A percentile compares a stretch with the other conserved stretches of the same genome.
These are phyloP conservation scores for Synergus umbraculus DNA, from an alignment of 2,888 invertebrate species.

Conservation along the genomic window DNA sequence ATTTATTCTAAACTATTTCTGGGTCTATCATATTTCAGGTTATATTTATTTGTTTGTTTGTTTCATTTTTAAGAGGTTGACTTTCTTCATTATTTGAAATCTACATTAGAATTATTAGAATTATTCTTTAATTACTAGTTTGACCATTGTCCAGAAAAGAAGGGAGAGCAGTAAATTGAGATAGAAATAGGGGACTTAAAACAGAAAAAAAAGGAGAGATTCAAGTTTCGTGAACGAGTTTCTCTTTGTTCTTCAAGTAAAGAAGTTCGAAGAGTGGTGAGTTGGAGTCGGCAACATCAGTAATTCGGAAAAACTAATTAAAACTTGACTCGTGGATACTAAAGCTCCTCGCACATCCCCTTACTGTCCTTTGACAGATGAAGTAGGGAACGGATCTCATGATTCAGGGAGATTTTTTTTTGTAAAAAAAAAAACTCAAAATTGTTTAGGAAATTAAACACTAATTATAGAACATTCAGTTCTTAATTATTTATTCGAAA, in stretches of 20 bases:
- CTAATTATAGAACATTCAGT: too few relatives aligned
- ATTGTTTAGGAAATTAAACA: too few relatives aligned
- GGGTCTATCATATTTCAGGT: too few relatives aligned
- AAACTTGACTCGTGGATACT: slow-evolving; percentile 72
- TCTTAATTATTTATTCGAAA: too few relatives aligned
- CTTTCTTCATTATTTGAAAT: neutral
- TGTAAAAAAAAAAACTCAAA: too few relatives aligned
- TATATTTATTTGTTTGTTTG: neutral
- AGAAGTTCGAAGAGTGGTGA: slow-evolving; percentile 66
- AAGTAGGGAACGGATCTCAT: neutral
- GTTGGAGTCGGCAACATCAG: slow-evolving; percentile 70
- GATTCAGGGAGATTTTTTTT: neutral
- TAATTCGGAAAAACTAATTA: slow-evolving; percentile 76
- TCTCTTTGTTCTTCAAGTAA: slow-evolving; percentile 66
- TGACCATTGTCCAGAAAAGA: neutral
- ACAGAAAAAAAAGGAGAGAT: neutral
- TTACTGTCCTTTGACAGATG: slow-evolving; percentile 1
- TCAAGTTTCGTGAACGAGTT: neutral
- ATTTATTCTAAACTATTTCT: too few relatives aligned
- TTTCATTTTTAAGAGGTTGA: neutral
- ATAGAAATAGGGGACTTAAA: slow-evolving; percentile 5
- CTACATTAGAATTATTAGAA: neutral
- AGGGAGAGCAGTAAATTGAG: neutral
- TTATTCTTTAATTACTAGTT: neutral
- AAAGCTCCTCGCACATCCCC: slow-evolving; percentile 44